Evolutionary conservation across 2,113 vertebrate species (phyloP), one percentile per base, ranked within the genome.

Genomic region (Varanus komodoensis): DNA sequence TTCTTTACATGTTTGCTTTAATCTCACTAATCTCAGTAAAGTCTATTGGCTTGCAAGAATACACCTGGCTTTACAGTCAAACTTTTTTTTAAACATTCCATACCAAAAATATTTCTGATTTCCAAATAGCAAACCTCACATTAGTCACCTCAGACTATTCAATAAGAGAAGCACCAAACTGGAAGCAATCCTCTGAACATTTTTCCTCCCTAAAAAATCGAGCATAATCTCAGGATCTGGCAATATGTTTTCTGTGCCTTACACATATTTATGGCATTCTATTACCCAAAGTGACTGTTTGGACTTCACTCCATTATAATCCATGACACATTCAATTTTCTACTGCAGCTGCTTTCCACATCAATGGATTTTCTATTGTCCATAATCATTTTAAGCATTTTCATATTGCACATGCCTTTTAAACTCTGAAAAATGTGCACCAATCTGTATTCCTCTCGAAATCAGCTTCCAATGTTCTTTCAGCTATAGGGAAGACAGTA

Each of bases 301-400:
- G 93, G 92, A 95, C 92, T 95, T 94, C 91, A 77, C 50, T 94
- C 71, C 88, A 89, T 94, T 95, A 93, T 82, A 89, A 81, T 90
- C 80, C 91, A 92, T 83, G 92, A 96, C 94, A 95, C 83, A 94
- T 90, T 94, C 92, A 92, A 95, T 96, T 96, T 95, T 93, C 90
- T 96, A 80, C 82, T 57, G 88, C 89, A 89, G 38, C 91, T 91
- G 64, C 91, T 96, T 95, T 95, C 93, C 89, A 93, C 94, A 93
- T 94, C 86, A 94, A 79, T 89, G 68, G 86, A 87, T 95, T 94
- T 93, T 92, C 90, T 91, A 90, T 89, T 91, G 89, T 93, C 91
- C 94, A 75, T 82, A 92, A 90, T 84, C 89, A 52, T 90, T 44
- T 93, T 78, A 94, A 83, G 61, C 86, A 90, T 86, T 93, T 93